Evolutionary conservation across 2,797 vertebrate species (phyloP).

Genomic region (Oophaga sylvatica): DNA sequence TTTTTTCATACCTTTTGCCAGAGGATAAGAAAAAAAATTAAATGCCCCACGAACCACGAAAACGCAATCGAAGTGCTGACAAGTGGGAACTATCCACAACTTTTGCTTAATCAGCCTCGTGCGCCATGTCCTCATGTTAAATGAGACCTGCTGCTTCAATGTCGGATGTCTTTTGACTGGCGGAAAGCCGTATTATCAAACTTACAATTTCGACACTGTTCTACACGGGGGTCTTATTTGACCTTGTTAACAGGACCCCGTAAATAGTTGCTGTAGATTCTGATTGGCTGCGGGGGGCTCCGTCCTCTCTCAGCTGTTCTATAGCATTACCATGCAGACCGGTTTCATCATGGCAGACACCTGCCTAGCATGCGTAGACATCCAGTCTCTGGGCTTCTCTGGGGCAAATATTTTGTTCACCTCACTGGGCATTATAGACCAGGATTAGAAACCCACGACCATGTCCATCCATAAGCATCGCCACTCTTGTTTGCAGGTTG

Average conservation of each 20-base stretch:
- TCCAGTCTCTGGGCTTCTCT: slow-evolving; percentile 40
- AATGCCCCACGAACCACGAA: slow-evolving; percentile 55
- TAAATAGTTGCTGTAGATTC: slow-evolving; percentile 60
- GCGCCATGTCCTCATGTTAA: slow-evolving; percentile 65
- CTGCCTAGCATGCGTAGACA: slow-evolving; percentile 63
- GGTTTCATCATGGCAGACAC: slow-evolving; percentile 63
- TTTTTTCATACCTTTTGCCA: neutral
- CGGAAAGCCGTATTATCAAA: slow-evolving; percentile 67
- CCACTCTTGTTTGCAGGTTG: too few relatives aligned
- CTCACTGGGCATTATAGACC: neutral
- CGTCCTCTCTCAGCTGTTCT: slow-evolving; percentile 63
- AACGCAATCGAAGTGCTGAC: slow-evolving; percentile 67
- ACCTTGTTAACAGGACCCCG: slow-evolving; percentile 55
- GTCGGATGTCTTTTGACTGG: slow-evolving; percentile 64
- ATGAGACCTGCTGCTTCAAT: slow-evolving; percentile 65
- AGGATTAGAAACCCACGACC: too few relatives aligned
- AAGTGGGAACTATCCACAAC: slow-evolving; percentile 63
- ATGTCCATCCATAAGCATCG: too few relatives aligned
- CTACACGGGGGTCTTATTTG: slow-evolving; percentile 66
- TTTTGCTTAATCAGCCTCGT: slow-evolving; percentile 69
- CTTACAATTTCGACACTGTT: slow-evolving; percentile 50
- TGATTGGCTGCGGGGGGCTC: slow-evolving; percentile 52
- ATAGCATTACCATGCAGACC: slow-evolving; percentile 42
- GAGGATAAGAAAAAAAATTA: neutral
- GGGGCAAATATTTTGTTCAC: neutral